A percentile compares a stretch with the other conserved stretches of the same genome.
These are phyloP conservation scores for Drosophila sulfurigaster DNA, from an alignment of 1,140 invertebrate species.

Conservation along the genomic window DNA sequence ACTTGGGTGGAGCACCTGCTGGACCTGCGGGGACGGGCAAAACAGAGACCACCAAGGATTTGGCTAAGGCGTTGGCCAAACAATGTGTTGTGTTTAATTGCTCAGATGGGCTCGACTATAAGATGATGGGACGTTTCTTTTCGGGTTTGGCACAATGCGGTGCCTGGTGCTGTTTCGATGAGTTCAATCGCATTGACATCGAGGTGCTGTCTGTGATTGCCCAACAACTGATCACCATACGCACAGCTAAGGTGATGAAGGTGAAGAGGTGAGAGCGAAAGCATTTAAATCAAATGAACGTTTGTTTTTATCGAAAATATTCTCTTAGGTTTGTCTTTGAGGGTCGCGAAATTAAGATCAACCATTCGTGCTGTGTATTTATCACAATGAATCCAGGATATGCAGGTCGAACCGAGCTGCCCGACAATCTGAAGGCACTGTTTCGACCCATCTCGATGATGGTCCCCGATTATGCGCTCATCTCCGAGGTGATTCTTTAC, in stretches of 20 bases:
- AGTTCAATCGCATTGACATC: conserved; percentile 96
- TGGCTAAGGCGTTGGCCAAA: conserved; percentile 94
- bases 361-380: conserved; percentile 94
- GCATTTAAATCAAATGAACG: not conserved
- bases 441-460: conserved; percentile 97
- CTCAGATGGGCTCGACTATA: conserved; percentile 93
- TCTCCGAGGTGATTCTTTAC: conserved; percentile 96
- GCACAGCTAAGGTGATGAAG: conserved; percentile 90
- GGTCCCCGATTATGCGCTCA: conserved; percentile 96
- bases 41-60: conserved; percentile 97
- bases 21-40: conserved; percentile 96
- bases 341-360: conserved; percentile 93
- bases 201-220: conserved; percentile 96
- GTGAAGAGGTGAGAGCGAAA: conserved; percentile 87
- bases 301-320: not conserved
- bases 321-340: conserved; percentile 92
- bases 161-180: conserved; percentile 96
- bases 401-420: conserved; percentile 93
- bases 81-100: conserved; percentile 97
- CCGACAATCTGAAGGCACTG: conserved; percentile 93
- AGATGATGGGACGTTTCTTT: conserved; percentile 96
- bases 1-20: conserved; percentile 93
- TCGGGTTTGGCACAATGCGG: conserved; percentile 94
- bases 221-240: conserved; percentile 92
- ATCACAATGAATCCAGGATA: conserved; percentile 97